Evolutionary conservation across 2,888 invertebrate genomes (phyloP).

Genomic region (Tubulanus polymorphus): DNA sequence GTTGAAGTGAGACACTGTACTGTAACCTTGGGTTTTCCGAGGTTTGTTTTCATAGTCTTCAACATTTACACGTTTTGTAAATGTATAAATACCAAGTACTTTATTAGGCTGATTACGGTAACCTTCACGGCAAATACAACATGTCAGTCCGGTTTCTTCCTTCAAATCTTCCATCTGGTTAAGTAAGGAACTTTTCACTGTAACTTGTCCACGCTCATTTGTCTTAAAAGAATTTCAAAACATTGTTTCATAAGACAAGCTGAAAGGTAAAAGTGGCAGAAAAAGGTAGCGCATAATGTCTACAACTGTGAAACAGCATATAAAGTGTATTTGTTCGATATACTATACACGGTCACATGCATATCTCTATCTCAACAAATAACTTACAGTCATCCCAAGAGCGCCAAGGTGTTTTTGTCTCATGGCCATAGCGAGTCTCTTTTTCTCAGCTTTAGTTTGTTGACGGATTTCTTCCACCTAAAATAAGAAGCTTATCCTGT

Average conservation of each 20-base stretch:
- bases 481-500: slow-evolving; percentile 1
- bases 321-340: too few species aligned
- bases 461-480: slow-evolving; percentile 88
- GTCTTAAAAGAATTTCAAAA: slow-evolving; percentile 69
- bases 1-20: slow-evolving; percentile 97
- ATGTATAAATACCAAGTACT: slow-evolving; percentile 87
- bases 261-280: too few species aligned
- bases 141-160: slow-evolving; percentile 91
- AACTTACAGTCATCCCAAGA: slow-evolving; percentile 65
- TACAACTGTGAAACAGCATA: too few species aligned
- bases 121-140: slow-evolving; percentile 96
- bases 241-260: too few species aligned
- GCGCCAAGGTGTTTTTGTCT: slow-evolving; percentile 92
- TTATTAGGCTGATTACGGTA: slow-evolving; percentile 71
- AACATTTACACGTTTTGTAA: slow-evolving; percentile 88
- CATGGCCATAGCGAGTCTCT: slow-evolving; percentile 96
- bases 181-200: slow-evolving; percentile 72
- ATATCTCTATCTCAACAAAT: too few species aligned
- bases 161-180: slow-evolving; percentile 93
- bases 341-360: too few species aligned
- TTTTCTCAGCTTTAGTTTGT: slow-evolving; percentile 93
- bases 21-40: slow-evolving; percentile 75
- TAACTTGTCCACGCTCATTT: slow-evolving; percentile 95
- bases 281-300: too few species aligned
- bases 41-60: slow-evolving; percentile 89